Percentiles rank a stretch among this genome's conserved stretches.
Evolutionary conservation across 2,797 vertebrate genomes (phyloP).

Genomic region (Alfaro cultratus): DNA sequence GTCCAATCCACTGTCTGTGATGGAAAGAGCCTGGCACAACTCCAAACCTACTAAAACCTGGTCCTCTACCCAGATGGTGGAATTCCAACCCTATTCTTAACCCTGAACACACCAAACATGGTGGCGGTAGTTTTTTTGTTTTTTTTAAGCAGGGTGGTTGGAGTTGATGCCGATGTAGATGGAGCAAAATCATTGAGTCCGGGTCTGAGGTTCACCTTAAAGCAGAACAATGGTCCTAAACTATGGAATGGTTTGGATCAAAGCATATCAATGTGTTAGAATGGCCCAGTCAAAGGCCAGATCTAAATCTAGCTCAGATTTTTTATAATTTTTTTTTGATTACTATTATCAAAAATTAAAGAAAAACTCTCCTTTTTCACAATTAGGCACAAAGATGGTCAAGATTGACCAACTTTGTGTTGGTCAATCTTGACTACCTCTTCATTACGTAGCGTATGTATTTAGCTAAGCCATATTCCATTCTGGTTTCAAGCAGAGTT

Average conservation of each 20-base stretch:
- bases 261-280: not conserved
- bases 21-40: not conserved
- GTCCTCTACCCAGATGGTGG: not conserved
- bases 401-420: too few species aligned
- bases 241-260: not conserved
- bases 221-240: not conserved
- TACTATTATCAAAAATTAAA: not conserved
- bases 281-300: not conserved
- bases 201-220: not conserved
- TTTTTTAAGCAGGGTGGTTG: not conserved
- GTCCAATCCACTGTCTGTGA: not conserved
- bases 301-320: not conserved
- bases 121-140: too few species aligned
- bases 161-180: not conserved
- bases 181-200: not conserved
- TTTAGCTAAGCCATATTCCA: slow-evolving; percentile 8
- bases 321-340: too few species aligned
- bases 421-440: not conserved
- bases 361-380: not conserved
- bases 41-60: not conserved
- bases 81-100: not conserved
- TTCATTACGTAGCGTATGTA: not conserved
- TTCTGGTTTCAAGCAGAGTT: slow-evolving; percentile 14
- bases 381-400: too few species aligned
- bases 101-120: not conserved